phyloP scores from a whole-genome alignment of 2,113 vertebrate species.

The Bombycilla garrulus region DNA sequence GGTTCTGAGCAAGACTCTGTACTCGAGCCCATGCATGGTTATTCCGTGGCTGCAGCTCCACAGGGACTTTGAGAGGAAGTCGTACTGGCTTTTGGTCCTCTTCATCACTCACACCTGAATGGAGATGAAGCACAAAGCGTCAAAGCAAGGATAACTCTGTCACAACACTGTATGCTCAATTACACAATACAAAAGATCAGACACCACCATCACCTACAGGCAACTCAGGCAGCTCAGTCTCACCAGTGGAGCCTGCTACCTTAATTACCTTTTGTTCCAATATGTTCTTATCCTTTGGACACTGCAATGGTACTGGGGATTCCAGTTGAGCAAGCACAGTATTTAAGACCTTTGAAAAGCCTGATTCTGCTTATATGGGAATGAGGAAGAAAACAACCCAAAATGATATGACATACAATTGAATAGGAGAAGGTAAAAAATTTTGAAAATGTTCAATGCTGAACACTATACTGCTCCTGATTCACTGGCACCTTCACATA shows the following conservation, averaged over 20 bases:
- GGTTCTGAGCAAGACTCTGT: slow-evolving; percentile 96
- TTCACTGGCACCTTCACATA: background rate
- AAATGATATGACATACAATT: background rate
- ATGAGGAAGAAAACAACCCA: background rate
- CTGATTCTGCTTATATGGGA: background rate
- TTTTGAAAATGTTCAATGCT: background rate
- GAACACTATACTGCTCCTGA: background rate
- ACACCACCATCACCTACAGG: background rate
- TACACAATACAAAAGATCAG: background rate
- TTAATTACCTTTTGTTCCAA: background rate
- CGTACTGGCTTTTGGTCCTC: slow-evolving; percentile 98
- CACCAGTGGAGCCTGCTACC: background rate
- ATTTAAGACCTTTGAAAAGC: background rate
- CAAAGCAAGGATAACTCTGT: background rate
- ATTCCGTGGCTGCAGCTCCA: slow-evolving; percentile 93
- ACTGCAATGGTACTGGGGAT: background rate
- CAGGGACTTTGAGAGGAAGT: slow-evolving; percentile 90
- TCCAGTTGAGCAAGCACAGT: background rate
- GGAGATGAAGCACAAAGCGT: background rate
- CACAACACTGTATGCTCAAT: background rate
- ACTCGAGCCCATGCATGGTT: slow-evolving; percentile 95
- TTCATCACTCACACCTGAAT: slow-evolving; percentile 91
- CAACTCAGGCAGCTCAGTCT: background rate
- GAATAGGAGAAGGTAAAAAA: background rate
- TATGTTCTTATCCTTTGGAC: background rate